These are phyloP conservation scores for Leptopilina myrica DNA, from an alignment of 2,888 invertebrate genomes.

Conservation along the genomic window DNA sequence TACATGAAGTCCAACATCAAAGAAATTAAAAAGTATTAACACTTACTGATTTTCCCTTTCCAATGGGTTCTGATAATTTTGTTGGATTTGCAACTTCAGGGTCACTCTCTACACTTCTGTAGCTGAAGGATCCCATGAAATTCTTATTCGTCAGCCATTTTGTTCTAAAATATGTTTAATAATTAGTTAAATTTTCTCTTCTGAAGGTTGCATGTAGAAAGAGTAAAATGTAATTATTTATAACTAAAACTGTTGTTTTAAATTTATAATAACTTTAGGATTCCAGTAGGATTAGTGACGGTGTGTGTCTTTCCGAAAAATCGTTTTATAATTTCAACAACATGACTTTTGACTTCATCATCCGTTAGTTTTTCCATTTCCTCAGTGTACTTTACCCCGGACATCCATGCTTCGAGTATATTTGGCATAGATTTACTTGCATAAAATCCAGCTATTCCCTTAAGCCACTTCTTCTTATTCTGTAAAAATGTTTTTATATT, in stretches of 20 bases:
- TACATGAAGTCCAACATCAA: conserved; percentile 25
- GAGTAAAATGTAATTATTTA: too few relatives aligned
- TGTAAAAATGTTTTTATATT: conserved; percentile 44
- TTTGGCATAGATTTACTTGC: conserved; percentile 80
- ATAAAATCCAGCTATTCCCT: conserved; percentile 81
- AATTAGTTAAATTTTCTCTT: too few relatives aligned
- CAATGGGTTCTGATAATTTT: conserved; percentile 79
- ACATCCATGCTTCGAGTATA: conserved; percentile 82
- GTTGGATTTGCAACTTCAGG: conserved; percentile 76
- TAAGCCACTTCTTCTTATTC: conserved; percentile 79
- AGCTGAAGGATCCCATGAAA: conserved; percentile 85
- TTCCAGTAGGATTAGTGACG: conserved; percentile 77
- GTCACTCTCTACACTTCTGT: conserved; percentile 78
- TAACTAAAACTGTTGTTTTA: background rate
- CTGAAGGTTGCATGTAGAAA: too few relatives aligned
- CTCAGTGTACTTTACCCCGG: conserved; percentile 79
- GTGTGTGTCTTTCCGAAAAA: conserved; percentile 78
- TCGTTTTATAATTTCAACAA: conserved; percentile 77
- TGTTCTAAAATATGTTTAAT: conserved; percentile 77
- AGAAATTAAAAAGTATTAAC: background rate
- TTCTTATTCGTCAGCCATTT: conserved; percentile 83
- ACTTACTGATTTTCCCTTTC: conserved; percentile 71
- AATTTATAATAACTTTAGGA: conserved; percentile 77
- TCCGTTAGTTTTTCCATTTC: conserved; percentile 80
- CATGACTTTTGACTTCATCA: conserved; percentile 77